Conservation (phyloP, 2,888 invertebrate genomes). For the Phaedon cochleariae region DNA sequence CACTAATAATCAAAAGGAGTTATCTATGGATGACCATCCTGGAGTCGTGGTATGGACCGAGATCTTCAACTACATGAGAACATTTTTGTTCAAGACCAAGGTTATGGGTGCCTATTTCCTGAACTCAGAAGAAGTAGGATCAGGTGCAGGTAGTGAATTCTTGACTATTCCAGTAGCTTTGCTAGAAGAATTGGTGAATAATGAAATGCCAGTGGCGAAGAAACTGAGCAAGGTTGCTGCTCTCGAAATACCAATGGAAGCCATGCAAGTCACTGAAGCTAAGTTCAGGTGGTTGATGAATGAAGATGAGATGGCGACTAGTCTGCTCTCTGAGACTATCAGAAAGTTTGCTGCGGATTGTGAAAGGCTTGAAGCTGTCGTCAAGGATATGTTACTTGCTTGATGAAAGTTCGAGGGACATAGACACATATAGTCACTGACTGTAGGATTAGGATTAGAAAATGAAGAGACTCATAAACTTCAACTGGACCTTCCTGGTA, state of each 20-base stretch:
- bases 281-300: slow-evolving; percentile 95
- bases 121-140: slow-evolving; percentile 90
- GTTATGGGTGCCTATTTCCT: slow-evolving; percentile 99
- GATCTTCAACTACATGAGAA: slow-evolving; percentile 99
- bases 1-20: slow-evolving; percentile 85
- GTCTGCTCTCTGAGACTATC: slow-evolving; percentile 96
- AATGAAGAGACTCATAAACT: too few relatives aligned
- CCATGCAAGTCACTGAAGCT: slow-evolving; percentile 81
- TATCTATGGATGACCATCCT: slow-evolving; percentile 89
- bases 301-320: slow-evolving; percentile 98
- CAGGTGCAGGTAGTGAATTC: slow-evolving; percentile 93
- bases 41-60: slow-evolving; percentile 93
- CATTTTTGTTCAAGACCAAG: slow-evolving; percentile 93
- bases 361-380: slow-evolving; percentile 82
- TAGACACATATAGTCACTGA: too few relatives aligned
- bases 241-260: slow-evolving; percentile 73
- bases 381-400: slow-evolving; percentile 55
- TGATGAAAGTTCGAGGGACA: too few relatives aligned
- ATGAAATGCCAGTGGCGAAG: slow-evolving; percentile 71
- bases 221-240: slow-evolving; percentile 73
- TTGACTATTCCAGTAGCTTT: slow-evolving; percentile 94
- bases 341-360: slow-evolving; percentile 95
- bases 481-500: too few relatives aligned
- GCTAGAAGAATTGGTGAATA: slow-evolving; percentile 84
- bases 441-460: too few relatives aligned